A percentile compares a stretch with the other conserved stretches of the same genome.
Conservation (phyloP, 2,888 invertebrate genomes). For the Maniola hyperantus region DNA sequence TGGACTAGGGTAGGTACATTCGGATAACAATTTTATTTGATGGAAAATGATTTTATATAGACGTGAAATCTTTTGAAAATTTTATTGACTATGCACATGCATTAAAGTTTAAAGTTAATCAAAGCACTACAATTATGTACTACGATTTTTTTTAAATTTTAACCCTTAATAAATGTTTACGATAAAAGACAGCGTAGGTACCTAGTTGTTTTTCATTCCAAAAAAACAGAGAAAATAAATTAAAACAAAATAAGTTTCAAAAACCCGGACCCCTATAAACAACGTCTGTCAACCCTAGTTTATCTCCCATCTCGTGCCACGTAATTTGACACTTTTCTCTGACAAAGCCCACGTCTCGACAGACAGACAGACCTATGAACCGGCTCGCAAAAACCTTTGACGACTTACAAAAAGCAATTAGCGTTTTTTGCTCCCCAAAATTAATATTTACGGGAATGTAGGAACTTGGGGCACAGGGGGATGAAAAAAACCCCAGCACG, state of each 20-base stretch:
- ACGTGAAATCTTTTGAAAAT: no score
- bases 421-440: slow-evolving; percentile 68
- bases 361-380: slow-evolving; percentile 62
- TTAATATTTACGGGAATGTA: slow-evolving; percentile 76
- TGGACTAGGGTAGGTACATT: no score
- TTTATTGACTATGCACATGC: no score
- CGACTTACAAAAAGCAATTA: slow-evolving; percentile 77
- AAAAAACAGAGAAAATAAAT: slow-evolving; percentile 15
- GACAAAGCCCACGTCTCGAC: slow-evolving; percentile 79
- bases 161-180: not conserved
- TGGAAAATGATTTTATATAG: no score
- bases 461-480: slow-evolving; percentile 18
- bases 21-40: not conserved
- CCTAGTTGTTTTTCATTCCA: slow-evolving; percentile 6
- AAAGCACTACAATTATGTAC: no score
- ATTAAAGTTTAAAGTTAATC: no score
- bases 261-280: slow-evolving; percentile 11
- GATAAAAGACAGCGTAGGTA: not conserved
- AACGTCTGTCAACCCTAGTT: slow-evolving; percentile 59
- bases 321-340: slow-evolving; percentile 82
- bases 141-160: not conserved
- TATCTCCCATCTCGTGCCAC: slow-evolving; percentile 78
- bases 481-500: slow-evolving; percentile 68
- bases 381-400: slow-evolving; percentile 68
- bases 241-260: slow-evolving; percentile 25